Conservation (phyloP, 2,113 vertebrate species). For the Carlito syrichta region DNA sequence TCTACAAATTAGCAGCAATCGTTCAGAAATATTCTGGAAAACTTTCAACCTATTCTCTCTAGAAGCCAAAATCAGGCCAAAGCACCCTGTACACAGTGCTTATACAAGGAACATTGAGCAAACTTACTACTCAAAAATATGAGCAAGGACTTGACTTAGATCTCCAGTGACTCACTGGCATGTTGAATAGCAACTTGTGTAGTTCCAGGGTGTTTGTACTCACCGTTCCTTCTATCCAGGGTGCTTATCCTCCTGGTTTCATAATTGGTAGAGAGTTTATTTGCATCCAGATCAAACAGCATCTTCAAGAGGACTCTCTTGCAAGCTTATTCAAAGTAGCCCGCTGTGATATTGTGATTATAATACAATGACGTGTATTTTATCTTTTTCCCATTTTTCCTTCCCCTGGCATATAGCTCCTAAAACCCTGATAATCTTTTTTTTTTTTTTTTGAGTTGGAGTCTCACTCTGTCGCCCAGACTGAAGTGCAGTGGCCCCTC, state of each 20-base stretch:
- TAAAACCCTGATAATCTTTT: background rate
- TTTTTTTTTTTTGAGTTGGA: no score
- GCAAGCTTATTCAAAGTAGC: no score
- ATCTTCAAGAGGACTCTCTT: background rate
- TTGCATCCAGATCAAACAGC: background rate
- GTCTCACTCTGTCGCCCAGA: no score
- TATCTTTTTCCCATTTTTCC: background rate
- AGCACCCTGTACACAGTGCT: accelerated
- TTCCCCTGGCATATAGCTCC: background rate
- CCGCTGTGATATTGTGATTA: background rate
- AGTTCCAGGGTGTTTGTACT: background rate
- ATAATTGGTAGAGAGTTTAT: background rate
- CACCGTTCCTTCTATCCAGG: background rate
- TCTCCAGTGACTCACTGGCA: accelerated
- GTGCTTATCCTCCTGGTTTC: background rate
- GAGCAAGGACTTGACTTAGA: background rate
- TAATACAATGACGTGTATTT: background rate
- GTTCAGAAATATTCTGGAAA: background rate
- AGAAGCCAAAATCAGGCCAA: background rate
- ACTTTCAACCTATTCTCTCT: background rate
- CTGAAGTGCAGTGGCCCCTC: no score
- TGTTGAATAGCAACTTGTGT: no score
- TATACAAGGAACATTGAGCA: accelerated
- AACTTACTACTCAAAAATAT: accelerated
- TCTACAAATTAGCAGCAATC: background rate